Base-by-base conservation (phyloP, 2,888 invertebrate genomes). In the Psylliodes chrysocephalus region DNA sequence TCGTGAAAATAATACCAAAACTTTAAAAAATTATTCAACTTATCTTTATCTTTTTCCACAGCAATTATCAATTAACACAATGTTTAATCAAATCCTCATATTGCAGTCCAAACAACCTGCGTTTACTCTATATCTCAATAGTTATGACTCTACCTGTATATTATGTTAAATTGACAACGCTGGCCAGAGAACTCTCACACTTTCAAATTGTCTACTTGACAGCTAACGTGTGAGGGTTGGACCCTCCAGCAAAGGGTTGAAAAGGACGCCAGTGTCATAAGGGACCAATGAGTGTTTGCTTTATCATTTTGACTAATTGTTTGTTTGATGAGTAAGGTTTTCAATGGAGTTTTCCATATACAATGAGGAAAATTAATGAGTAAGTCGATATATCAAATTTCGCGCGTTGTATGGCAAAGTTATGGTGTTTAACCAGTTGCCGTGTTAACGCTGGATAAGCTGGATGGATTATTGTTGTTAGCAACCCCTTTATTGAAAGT, bases 261-360 rank as follows among this genome's bases (percentile, higher is more conserved):
- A 61, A 38, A 18, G 63, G 49, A 61, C 40, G 54, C 59, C 49
- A 57, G 64, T 61, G 51, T 63, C 60, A 59, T 61, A 63, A 66
- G 63, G 63, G 65, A 18, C 47, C 59, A 52, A 66, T 57, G 63
- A 66, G 49, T 68, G 65, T 69, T 69, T 69, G 54, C 57, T 57
- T 66, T 69, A 63, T 60, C 66, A 69, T 63, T 66, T 66, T 66
- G 64, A 66, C 60, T 69, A 63, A 69, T 69, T 69, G 47, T 51
- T 59, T 64, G 66, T 63, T 61, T 56, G 57, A 57, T 28, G 47
- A 62, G 62, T 56, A 19, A 55, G 40, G 56, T 57, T 57, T 57
- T 47, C 47, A 35, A 47, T 47, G 25, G 47, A 49, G 33, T 33
- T 18, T 38, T 30, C 19, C 47, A 56, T 33, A 46, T 56, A 14